A percentile compares a stretch with the other conserved stretches of the same genome.
phyloP scores from a whole-genome alignment of 2,888 invertebrate genomes.

The Acrobasis suavella region DNA sequence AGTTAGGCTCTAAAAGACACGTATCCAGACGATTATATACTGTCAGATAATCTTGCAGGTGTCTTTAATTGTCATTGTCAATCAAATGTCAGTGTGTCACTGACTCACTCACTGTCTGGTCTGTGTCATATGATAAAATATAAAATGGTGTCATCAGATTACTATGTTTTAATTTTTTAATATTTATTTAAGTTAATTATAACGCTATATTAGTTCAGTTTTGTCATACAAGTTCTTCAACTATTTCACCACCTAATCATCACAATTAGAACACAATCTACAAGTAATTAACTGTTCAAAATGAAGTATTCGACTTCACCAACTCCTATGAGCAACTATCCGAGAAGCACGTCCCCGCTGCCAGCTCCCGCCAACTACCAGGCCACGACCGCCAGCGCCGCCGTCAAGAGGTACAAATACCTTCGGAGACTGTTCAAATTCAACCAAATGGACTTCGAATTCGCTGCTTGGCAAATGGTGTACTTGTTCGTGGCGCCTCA shows the following conservation, averaged over 20 bases:
- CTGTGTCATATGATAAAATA: background rate
- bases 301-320: conserved; percentile 86
- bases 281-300: conserved; percentile 28
- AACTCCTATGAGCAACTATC: conserved; percentile 71
- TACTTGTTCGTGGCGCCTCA: conserved; percentile 97
- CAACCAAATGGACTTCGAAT: conserved; percentile 99
- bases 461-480: conserved; percentile 99
- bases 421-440: conserved; percentile 92
- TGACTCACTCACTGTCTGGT: no score
- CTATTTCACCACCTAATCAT: background rate
- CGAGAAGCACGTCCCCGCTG: conserved; percentile 84
- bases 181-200: background rate
- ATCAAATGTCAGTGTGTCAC: no score
- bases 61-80: conserved; percentile 6
- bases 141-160: background rate
- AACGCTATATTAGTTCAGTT: background rate
- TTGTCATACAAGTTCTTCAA: background rate
- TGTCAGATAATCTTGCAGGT: no score
- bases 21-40: no score
- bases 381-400: conserved; percentile 88
- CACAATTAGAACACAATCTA: background rate
- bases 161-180: background rate
- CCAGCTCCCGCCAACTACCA: conserved; percentile 87
- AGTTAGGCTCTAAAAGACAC: no score
- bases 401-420: conserved; percentile 94